A percentile compares a stretch with the other conserved stretches of the same genome.
phyloP scores from a whole-genome alignment of 2,888 invertebrate species.

The Chalcis sispes region DNA sequence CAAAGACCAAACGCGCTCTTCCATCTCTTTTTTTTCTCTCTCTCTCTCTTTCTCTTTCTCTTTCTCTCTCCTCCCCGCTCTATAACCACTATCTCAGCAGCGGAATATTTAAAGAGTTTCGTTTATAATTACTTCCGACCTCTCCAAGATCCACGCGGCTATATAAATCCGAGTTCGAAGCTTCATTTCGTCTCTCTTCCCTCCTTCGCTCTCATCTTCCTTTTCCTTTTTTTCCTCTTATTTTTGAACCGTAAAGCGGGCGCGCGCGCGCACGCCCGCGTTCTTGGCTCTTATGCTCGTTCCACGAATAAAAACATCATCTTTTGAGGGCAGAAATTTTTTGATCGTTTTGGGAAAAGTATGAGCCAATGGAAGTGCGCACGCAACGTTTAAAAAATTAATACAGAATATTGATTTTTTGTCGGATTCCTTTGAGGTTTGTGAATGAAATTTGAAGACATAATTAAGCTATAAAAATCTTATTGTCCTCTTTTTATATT shows the following conservation, averaged over 20 bases:
- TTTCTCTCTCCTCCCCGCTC: neutral
- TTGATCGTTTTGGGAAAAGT: conserved; percentile 53
- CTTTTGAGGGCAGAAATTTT: conserved; percentile 50
- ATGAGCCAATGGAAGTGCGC: conserved; percentile 5
- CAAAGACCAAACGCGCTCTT: conserved; percentile 66
- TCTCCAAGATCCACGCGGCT: conserved; percentile 58
- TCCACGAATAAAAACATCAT: conserved; percentile 59
- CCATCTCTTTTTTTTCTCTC: neutral
- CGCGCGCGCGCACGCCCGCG: conserved; percentile 8
- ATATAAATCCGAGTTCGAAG: conserved; percentile 54
- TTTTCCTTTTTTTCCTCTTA: conserved; percentile 29
- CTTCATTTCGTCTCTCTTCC: conserved; percentile 34
- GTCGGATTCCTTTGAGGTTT: neutral
- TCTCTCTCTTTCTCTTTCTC: conserved; percentile 5
- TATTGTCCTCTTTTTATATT: conserved; percentile 24
- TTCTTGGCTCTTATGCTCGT: conserved; percentile 19
- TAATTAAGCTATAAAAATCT: conserved; percentile 53
- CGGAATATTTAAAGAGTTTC: conserved; percentile 66
- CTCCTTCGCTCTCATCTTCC: conserved; percentile 40
- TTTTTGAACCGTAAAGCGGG: conserved; percentile 36
- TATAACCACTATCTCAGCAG: no score
- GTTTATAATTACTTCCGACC: conserved; percentile 74
- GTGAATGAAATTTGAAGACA: conserved; percentile 52
- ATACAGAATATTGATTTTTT: conserved; percentile 50
- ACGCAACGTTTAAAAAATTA: conserved; percentile 34